Percentiles rank a stretch among this genome's conserved stretches.
phyloP scores from a whole-genome alignment of 2,113 vertebrate genomes.

The Erythrocercus mccallii region DNA sequence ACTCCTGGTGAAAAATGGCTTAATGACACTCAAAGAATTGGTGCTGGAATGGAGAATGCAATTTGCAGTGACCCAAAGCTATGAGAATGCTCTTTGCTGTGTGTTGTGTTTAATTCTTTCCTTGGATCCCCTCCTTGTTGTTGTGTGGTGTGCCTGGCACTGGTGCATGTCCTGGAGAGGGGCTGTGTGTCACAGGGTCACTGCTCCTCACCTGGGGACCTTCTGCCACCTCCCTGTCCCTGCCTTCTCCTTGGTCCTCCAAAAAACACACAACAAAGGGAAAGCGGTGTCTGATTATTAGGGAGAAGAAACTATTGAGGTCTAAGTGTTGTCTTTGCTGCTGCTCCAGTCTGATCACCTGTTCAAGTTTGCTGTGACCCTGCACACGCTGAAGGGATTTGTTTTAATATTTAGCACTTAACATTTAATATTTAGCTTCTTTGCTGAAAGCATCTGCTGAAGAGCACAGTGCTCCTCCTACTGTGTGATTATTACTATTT shows the following conservation, averaged over 20 bases:
- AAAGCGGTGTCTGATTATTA: neutral
- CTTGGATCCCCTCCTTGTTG: neutral
- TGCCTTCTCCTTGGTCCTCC: neutral
- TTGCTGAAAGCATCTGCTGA: neutral
- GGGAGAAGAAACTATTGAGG: neutral
- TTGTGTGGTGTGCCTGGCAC: neutral
- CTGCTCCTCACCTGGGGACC: neutral
- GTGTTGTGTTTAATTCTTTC: neutral
- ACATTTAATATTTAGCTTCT: neutral
- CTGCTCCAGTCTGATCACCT: neutral
- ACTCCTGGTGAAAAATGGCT: neutral
- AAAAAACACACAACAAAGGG: neutral
- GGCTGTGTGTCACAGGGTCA: neutral
- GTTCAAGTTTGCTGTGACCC: neutral
- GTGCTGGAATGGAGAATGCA: neutral
- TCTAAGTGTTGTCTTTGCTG: neutral
- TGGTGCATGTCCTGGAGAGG: neutral
- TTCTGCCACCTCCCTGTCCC: neutral
- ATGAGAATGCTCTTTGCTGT: neutral
- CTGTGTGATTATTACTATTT: neutral
- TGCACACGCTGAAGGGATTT: neutral
- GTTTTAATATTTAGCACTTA: neutral
- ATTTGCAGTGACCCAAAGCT: neutral
- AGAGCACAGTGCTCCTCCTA: neutral
- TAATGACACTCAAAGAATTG: neutral